phyloP scores from a whole-genome alignment of 2,797 vertebrate genomes.

The Lacerta bilineata region DNA sequence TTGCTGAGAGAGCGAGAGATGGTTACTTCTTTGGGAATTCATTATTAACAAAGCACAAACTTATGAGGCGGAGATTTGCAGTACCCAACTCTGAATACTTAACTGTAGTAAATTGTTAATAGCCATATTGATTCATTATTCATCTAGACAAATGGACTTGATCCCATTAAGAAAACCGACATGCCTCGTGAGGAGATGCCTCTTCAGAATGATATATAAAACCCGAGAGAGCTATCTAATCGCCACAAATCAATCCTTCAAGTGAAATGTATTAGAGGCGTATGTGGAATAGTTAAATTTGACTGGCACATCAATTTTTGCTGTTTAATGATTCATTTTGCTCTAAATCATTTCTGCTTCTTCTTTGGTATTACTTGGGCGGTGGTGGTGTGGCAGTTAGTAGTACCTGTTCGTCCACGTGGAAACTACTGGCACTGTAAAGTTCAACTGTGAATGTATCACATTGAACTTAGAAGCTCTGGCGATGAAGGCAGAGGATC shows the following conservation, averaged over 20 bases:
- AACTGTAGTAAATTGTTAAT: slow-evolving; percentile 64
- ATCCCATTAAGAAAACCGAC: slow-evolving; percentile 55
- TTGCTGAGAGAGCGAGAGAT: too few species aligned
- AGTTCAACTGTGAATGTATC: neutral
- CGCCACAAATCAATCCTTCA: slow-evolving; percentile 67
- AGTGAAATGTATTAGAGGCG: slow-evolving; percentile 70
- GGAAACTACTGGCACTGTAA: neutral
- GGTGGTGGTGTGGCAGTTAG: slow-evolving; percentile 20
- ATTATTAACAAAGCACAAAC: slow-evolving; percentile 56
- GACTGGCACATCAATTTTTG: slow-evolving; percentile 50
- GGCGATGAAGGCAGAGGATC: too few species aligned
- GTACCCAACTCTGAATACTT: slow-evolving; percentile 66
- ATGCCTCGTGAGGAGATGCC: slow-evolving; percentile 61
- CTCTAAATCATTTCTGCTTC: slow-evolving; percentile 47
- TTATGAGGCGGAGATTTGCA: slow-evolving; percentile 67
- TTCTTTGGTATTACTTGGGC: slow-evolving; percentile 48
- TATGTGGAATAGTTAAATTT: slow-evolving; percentile 55
- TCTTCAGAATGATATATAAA: slow-evolving; percentile 70
- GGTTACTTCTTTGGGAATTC: neutral
- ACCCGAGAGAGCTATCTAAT: slow-evolving; percentile 64
- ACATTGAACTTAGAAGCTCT: neutral
- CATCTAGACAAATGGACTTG: slow-evolving; percentile 54
- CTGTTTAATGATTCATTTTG: slow-evolving; percentile 56
- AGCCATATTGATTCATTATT: slow-evolving; percentile 67
- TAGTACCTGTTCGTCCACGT: slow-evolving; percentile 37